phyloP scores from a whole-genome alignment of 2,113 vertebrate genomes.

The Ctenodactylus gundi region DNA sequence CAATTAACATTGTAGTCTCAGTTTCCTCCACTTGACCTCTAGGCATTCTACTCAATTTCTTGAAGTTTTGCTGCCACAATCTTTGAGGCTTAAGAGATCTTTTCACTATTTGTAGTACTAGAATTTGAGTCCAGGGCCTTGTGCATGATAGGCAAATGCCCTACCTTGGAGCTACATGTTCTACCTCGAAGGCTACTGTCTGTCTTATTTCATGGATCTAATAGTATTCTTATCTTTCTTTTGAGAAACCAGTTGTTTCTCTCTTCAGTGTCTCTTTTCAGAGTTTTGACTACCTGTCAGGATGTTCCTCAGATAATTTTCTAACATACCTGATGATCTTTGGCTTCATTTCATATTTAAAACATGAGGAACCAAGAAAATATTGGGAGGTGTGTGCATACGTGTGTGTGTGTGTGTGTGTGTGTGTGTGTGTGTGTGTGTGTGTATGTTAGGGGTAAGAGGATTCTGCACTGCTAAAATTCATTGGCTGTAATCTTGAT shows the following conservation, averaged over 20 bases:
- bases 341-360: constrained; percentile 31
- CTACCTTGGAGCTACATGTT: neutral
- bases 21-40: neutral
- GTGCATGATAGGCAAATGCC: neutral
- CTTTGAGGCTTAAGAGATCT: neutral
- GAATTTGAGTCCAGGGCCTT: neutral
- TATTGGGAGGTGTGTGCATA: too few relatives aligned
- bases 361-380: constrained; percentile 4
- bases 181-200: neutral
- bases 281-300: neutral
- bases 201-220: neutral
- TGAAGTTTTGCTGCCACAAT: neutral
- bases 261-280: neutral
- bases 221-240: neutral
- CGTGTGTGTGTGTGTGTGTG: neutral
- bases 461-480: neutral
- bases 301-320: neutral
- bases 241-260: neutral
- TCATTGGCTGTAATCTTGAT: neutral
- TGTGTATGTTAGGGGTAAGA: neutral
- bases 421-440: neutral
- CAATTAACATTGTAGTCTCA: neutral
- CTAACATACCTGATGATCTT: neutral
- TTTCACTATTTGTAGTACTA: neutral
- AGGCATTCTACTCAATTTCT: neutral